Percentiles rank a stretch among this genome's conserved stretches.
These are phyloP conservation scores for Orthosia gracilis DNA, from an alignment of 2,888 invertebrate species.

Conservation along the genomic window DNA sequence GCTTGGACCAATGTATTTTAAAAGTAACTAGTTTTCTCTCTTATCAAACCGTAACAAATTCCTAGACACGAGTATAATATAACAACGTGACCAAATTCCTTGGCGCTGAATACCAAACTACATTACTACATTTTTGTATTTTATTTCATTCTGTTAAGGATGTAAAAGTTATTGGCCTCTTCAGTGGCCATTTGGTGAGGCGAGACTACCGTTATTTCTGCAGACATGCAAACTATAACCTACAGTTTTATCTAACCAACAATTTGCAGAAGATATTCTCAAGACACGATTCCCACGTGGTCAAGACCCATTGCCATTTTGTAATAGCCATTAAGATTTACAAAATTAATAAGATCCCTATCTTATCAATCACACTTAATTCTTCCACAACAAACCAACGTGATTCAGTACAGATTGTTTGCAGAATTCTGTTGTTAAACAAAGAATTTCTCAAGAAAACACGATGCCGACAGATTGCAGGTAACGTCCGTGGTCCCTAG, in stretches of 20 bases:
- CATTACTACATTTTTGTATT: slow-evolving; percentile 8
- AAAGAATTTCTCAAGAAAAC: slow-evolving; percentile 55
- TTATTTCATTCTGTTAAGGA: slow-evolving; percentile 5
- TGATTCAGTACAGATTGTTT: slow-evolving; percentile 47
- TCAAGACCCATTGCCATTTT: slow-evolving; percentile 13
- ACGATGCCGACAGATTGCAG: slow-evolving; percentile 50
- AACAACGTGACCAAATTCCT: slow-evolving; percentile 53
- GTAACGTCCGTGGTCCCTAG: slow-evolving; percentile 56
- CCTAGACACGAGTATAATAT: slow-evolving; percentile 27
- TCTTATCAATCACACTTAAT: slow-evolving; percentile 27
- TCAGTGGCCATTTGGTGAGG: background rate
- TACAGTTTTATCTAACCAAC: background rate
- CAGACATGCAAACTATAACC: background rate
- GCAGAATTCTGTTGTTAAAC: slow-evolving; percentile 49
- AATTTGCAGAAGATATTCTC: background rate
- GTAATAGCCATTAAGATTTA: slow-evolving; percentile 11
- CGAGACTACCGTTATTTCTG: background rate
- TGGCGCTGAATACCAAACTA: background rate
- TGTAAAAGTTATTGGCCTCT: background rate
- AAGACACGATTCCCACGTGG: slow-evolving; percentile 22
- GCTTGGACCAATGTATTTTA: slow-evolving; percentile 34
- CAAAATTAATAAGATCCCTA: slow-evolving; percentile 30
- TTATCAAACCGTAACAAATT: slow-evolving; percentile 54
- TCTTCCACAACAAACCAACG: slow-evolving; percentile 25
- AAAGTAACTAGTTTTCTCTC: slow-evolving; percentile 43